Base-by-base conservation (phyloP, 2,113 vertebrate species). In the Notothenia rossii region DNA sequence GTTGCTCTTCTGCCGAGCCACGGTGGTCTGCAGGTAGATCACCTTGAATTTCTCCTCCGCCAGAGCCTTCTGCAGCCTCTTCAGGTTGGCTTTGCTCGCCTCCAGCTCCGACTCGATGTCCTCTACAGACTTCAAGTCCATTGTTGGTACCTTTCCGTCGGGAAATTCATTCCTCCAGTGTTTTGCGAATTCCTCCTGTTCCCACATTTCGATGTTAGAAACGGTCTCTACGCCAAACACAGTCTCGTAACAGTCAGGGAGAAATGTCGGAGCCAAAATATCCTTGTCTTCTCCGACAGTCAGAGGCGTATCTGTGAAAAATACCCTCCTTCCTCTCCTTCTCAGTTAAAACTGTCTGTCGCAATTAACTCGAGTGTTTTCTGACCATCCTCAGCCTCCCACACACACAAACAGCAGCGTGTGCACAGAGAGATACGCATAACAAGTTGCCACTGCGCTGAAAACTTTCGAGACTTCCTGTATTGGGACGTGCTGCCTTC, bases 1-100 rank as follows among this genome's bases (percentile, higher is more conserved):
- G 40, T 8, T 51, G 13, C 50, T 89, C 87, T 73, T 93, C 84
- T 92, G 93, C 13, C 92, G 89, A 17, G 92, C 82, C 80, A 98
- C 81, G 74, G 95, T 95, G 79, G 96, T 95, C 95, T 97, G 93
- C 93, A 98, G 95, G 95, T 97, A 98, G 18, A 91, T 90, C 88
- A 96, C 95, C 94, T 97, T 98, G 92, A 98, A 97, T 86, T 96
- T 96, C 94, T 98, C 97, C 95, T 96, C 94, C 0, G 94, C 93
- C 83, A 97, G 93, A 66, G 94, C 94, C 78, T 95, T 96, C 95
- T 98, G 97, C 48, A 98, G 92, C 79, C 55, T 81, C 88, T 94
- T 96, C 82, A 97, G 94, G 43, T 95, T 95, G 64, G 87, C 63
- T 85, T 95, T 96, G 78, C 96, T 95, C n/a, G 83, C 82, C 87